phyloP scores from a whole-genome alignment of 2,888 invertebrate genomes.

The Folsomia manolachei region DNA sequence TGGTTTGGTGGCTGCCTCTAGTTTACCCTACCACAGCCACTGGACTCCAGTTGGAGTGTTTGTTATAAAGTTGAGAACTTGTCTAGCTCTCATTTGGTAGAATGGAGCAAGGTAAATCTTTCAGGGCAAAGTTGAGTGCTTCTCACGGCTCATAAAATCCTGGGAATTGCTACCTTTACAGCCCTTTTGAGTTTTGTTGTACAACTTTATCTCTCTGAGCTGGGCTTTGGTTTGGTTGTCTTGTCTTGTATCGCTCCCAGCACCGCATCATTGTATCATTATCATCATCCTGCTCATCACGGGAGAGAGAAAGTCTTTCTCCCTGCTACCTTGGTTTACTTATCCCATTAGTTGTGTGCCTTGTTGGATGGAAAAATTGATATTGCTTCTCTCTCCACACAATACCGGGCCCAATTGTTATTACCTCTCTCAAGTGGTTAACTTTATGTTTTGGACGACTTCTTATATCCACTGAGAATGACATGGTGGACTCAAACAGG shows the following conservation, averaged over 20 bases:
- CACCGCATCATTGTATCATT: conserved; percentile 20
- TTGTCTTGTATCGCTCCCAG: no score
- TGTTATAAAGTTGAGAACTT: neutral
- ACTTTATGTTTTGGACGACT: neutral
- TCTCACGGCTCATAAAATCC: conserved; percentile 46
- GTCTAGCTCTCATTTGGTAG: neutral
- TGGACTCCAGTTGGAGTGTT: no score
- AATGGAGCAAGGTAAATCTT: conserved; percentile 36
- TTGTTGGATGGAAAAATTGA: conserved; percentile 34
- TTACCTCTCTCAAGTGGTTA: conserved; percentile 18
- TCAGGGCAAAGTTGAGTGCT: conserved; percentile 40
- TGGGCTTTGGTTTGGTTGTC: conserved; percentile 10
- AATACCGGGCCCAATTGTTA: neutral
- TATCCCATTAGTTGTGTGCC: conserved; percentile 14
- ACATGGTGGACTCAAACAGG: no score
- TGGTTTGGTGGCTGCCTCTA: no score
- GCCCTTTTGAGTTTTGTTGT: conserved; percentile 9
- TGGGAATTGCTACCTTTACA: conserved; percentile 30
- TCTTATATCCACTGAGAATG: no score
- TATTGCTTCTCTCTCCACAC: conserved; percentile 28
- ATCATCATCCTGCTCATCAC: conserved; percentile 29
- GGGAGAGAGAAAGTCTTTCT: conserved; percentile 19
- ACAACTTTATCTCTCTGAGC: conserved; percentile 7
- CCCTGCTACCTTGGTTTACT: conserved; percentile 11
- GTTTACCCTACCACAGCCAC: no score